Conservation (phyloP, 2,888 invertebrate genomes). For the Agriopis leucophaearia region DNA sequence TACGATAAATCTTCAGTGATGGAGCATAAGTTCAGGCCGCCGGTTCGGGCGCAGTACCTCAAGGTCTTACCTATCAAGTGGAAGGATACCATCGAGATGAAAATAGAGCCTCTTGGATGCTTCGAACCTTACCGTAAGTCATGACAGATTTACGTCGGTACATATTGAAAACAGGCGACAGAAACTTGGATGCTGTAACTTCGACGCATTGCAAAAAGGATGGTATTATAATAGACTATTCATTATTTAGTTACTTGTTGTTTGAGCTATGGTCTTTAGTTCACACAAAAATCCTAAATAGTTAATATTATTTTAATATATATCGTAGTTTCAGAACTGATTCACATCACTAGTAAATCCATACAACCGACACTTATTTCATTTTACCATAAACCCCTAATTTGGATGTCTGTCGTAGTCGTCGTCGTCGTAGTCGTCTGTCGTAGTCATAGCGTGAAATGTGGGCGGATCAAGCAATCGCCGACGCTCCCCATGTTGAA, state of each 20-base stretch:
- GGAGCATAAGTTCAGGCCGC: slow-evolving; percentile 89
- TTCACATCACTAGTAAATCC: slow-evolving; percentile 52
- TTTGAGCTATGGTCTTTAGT: no score
- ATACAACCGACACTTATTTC: slow-evolving; percentile 41
- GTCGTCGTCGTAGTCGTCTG: no score
- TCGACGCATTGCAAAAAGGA: no score
- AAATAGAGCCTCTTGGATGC: slow-evolving; percentile 93
- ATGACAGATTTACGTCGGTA: no score
- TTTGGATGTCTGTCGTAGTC: slow-evolving; percentile 76
- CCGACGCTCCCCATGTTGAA: slow-evolving; percentile 57
- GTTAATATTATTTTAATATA: neutral
- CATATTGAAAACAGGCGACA: no score
- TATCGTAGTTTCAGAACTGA: neutral
- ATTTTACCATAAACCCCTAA: slow-evolving; percentile 61
- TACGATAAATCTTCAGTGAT: slow-evolving; percentile 88
- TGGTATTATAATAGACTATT: no score
- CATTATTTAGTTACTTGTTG: no score
- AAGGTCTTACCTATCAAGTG: slow-evolving; percentile 91
- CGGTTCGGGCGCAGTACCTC: slow-evolving; percentile 90
- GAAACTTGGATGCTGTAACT: no score
- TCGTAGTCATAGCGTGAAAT: slow-evolving; percentile 70
- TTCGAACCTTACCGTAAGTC: slow-evolving; percentile 88
- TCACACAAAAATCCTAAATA: no score
- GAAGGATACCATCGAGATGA: slow-evolving; percentile 90
- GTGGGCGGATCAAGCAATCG: slow-evolving; percentile 64